Conservation (phyloP, 2,113 vertebrate genomes). For the Cebus imitator region DNA sequence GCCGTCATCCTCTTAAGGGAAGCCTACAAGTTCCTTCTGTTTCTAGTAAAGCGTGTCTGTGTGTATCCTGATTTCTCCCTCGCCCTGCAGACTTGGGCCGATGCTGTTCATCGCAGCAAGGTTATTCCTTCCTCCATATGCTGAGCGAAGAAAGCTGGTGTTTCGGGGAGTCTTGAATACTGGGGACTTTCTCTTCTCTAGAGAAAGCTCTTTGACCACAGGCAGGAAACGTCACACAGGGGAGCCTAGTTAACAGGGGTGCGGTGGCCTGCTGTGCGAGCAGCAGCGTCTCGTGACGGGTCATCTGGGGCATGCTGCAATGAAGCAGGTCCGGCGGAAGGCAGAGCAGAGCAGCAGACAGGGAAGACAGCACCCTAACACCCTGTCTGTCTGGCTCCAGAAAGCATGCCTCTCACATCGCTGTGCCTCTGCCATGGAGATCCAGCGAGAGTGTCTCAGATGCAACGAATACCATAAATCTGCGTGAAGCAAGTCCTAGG, state of each 20-base stretch:
- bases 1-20: neutral
- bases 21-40: neutral
- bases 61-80: neutral
- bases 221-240: neutral
- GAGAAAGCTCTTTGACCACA: neutral
- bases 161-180: neutral
- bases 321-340: rapidly evolving
- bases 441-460: rapidly evolving
- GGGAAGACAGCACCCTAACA: rapidly evolving
- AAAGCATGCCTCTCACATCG: neutral
- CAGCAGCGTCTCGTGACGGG: neutral
- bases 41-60: neutral
- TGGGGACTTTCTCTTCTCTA: neutral
- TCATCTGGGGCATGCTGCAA: rapidly evolving
- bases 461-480: rapidly evolving
- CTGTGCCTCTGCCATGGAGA: rapidly evolving
- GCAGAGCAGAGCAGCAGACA: rapidly evolving
- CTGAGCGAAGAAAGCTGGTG: neutral
- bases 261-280: too few species aligned
- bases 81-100: neutral
- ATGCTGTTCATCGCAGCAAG: rapidly evolving
- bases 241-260: neutral
- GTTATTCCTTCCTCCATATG: neutral
- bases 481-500: neutral
- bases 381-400: rapidly evolving